Evolutionary conservation across 92 coral and sea anemone species (phyloP), one percentile per base, ranked within the genome.

Genomic region (Epizoanthus stellaris): DNA sequence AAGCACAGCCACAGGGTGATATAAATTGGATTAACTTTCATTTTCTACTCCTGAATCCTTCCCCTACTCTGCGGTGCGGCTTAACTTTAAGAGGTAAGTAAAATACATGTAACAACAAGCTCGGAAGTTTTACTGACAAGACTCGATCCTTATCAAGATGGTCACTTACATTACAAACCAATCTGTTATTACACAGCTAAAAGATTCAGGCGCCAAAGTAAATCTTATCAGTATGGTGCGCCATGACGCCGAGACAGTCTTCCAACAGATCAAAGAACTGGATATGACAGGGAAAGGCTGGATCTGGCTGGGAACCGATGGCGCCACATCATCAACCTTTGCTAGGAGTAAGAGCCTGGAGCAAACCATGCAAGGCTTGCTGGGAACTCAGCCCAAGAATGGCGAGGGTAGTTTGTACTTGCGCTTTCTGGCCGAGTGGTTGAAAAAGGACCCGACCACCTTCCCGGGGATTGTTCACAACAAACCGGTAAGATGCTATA

Each of bases 231-330:
- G 95, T 39, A 97, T 97, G 99, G 95, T 97, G 0, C 95, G 99
- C 60, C 95, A 97, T 60, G 98, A 97, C 77, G 96, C 99, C 0
- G 99, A 97, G 85, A 95, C 98, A 42, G 99, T 97, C 3, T 97
- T 97, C 84, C 99, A 97, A 65, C 99, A 97, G 88, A 91, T 97
- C 49, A 92, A 95, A 64, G 99, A 97, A 81, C 93, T 97, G 21
- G 99, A 93, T 84, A 97, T 97, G 99, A 95, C 98, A 30, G 99
- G 99, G 6, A 92, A 92, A 43, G 99, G 98, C 21, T 94, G 97
- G 96, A 91, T 97, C 66, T 97, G 99, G 99, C 90, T 97, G 10
- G 99, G 98, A 4, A 91, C 98, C 39, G 99, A 97, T 68, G 98
- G 98, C 20, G 94, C 99, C 21, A 92, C 97, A 1, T 85, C 99